Evolutionary conservation across 2,888 invertebrate species (phyloP).

Genomic region (Lepetodrilus schrolli): DNA sequence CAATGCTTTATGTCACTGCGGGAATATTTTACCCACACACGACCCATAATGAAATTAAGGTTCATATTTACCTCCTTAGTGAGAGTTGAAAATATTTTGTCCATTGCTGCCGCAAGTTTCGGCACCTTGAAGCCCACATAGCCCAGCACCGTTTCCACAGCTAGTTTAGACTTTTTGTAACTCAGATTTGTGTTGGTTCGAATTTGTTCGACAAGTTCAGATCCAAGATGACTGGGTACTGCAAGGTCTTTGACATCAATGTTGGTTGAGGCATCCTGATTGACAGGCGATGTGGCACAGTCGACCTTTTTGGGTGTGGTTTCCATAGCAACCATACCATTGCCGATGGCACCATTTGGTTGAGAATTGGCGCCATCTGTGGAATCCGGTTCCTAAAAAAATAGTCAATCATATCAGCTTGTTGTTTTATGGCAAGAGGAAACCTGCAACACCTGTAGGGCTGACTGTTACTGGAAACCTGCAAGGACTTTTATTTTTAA

Average conservation of each 20-base stretch:
- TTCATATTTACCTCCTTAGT: conserved; percentile 45
- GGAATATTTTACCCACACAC: too few species aligned
- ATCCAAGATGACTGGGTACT: conserved; percentile 53
- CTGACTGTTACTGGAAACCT: too few species aligned
- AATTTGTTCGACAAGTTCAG: conserved; percentile 63
- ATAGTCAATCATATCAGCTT: too few species aligned
- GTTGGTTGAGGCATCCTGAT: neutral
- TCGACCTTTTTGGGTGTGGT: neutral
- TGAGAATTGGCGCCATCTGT: neutral
- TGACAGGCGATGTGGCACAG: neutral
- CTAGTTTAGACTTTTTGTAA: conserved; percentile 63
- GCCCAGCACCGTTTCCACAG: conserved; percentile 65
- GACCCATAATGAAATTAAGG: too few species aligned
- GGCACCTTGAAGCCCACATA: conserved; percentile 58
- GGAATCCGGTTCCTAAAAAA: neutral
- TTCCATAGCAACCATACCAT: neutral
- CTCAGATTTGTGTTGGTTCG: conserved; percentile 66
- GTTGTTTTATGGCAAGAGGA: too few species aligned
- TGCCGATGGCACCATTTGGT: neutral
- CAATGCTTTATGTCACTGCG: too few species aligned
- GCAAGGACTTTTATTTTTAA: too few species aligned
- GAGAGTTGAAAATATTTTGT: conserved; percentile 51
- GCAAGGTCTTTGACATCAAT: neutral
- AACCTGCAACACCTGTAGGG: too few species aligned
- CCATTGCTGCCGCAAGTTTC: conserved; percentile 49